Evolutionary conservation across 2,888 invertebrate species (phyloP).

Genomic region (Polyommatus icarus): DNA sequence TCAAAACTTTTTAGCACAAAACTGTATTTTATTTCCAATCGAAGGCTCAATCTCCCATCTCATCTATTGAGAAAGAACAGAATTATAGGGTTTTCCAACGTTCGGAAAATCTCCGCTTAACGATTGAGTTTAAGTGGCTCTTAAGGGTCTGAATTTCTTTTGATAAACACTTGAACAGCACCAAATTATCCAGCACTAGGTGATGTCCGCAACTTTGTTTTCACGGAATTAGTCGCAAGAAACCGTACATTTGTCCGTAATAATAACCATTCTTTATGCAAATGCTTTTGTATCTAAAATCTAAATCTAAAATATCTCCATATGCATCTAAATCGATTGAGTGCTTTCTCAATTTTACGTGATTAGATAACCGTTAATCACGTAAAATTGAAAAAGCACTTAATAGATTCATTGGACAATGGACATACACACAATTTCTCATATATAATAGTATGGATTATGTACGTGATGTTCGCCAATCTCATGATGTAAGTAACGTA

Average conservation of each 20-base stretch:
- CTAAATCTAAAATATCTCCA: no score
- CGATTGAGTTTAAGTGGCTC: neutral
- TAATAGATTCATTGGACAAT: no score
- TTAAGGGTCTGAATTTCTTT: neutral
- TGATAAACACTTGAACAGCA: neutral
- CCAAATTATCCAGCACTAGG: neutral
- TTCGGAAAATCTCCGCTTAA: slow-evolving; percentile 1
- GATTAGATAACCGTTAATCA: no score
- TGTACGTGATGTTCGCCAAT: neutral
- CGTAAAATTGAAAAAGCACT: no score
- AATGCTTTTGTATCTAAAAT: no score
- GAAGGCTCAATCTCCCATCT: slow-evolving; percentile 18
- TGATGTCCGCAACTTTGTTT: neutral
- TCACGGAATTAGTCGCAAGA: neutral
- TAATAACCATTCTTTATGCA: no score
- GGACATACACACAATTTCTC: no score
- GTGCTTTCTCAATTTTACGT: no score
- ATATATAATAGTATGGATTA: neutral
- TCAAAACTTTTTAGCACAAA: slow-evolving; percentile 13
- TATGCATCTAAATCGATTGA: no score
- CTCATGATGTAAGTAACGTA: neutral
- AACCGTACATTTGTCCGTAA: no score
- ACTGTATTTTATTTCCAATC: slow-evolving; percentile 19
- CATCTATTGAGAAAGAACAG: neutral
- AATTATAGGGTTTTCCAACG: slow-evolving; percentile 8